These are phyloP conservation scores for Zaprionus inermis DNA, from an alignment of 1,140 invertebrate genomes.

Conservation along the genomic window DNA sequence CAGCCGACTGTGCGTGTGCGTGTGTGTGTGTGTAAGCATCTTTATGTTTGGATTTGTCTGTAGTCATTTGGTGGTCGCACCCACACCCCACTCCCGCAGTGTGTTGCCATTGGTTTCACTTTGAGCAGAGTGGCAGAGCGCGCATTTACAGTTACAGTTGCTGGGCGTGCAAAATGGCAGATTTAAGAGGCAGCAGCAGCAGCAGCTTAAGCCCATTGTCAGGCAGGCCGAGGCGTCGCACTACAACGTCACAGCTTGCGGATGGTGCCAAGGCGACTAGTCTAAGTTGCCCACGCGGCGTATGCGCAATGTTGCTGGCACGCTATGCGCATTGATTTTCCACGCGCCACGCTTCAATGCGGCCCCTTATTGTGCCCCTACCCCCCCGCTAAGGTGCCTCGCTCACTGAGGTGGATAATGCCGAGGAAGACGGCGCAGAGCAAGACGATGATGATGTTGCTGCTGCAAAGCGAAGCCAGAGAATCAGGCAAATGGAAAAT, in stretches of 20 bases:
- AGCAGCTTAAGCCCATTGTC: constrained; percentile 55
- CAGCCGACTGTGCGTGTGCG: constrained; percentile 4
- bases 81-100: constrained; percentile 5
- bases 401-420: constrained; percentile 44
- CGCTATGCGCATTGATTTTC: constrained; percentile 68
- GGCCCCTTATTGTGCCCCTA: constrained; percentile 14
- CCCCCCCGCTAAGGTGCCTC: constrained; percentile 11
- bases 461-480: constrained; percentile 31
- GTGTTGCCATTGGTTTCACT: constrained; percentile 54
- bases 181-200: constrained; percentile 30
- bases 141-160: constrained; percentile 55
- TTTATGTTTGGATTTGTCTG: constrained; percentile 25
- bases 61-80: constrained; percentile 15
- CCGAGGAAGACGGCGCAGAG: neutral
- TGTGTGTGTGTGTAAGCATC: constrained; percentile 10
- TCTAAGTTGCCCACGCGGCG: constrained; percentile 18
- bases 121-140: constrained; percentile 20
- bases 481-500: constrained; percentile 55
- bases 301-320: constrained; percentile 51
- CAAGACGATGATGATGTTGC: constrained; percentile 12
- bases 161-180: constrained; percentile 37
- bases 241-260: neutral
- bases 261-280: constrained; percentile 12
- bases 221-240: neutral
- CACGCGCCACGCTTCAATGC: constrained; percentile 33